Percentiles rank a stretch among this genome's conserved stretches.
Evolutionary conservation across 2,797 vertebrate species (phyloP).

Genomic region (Uromys caudimaculatus): DNA sequence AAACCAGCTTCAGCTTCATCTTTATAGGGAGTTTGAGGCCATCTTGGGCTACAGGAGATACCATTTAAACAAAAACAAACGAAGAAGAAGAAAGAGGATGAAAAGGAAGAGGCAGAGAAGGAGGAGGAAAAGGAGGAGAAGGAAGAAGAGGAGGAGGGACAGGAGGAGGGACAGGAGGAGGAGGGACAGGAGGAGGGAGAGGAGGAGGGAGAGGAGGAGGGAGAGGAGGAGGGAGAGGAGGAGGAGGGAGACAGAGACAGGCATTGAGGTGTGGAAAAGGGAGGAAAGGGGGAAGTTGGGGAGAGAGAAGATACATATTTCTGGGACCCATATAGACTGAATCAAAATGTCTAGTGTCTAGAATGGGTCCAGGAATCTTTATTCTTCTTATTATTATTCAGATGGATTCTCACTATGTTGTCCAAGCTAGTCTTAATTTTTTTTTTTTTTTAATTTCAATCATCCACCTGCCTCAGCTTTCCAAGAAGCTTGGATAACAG

Average conservation of each 20-base stretch:
- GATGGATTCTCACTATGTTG: neutral
- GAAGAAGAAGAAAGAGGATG: neutral
- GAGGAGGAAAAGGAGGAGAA: neutral
- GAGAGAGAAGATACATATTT: neutral
- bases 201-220: neutral
- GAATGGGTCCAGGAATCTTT: neutral
- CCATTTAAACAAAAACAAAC: neutral
- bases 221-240: neutral
- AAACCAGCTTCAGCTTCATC: neutral
- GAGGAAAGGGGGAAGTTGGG: neutral
- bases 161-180: no score
- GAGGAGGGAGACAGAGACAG: neutral
- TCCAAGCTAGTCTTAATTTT: neutral
- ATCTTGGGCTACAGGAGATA: neutral
- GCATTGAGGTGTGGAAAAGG: neutral
- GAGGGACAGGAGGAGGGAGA: no score
- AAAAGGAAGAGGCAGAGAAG: neutral
- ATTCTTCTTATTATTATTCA: slow-evolving; percentile 1
- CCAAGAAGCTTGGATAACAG: no score
- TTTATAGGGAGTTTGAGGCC: neutral
- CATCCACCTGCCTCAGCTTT: neutral
- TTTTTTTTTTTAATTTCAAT: neutral
- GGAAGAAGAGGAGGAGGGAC: neutral
- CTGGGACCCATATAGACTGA: neutral
- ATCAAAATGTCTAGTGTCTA: neutral